Evolutionary conservation across 2,113 vertebrate species (phyloP), one percentile per base, ranked within the genome.

Genomic region (Stigmatopora argus): DNA sequence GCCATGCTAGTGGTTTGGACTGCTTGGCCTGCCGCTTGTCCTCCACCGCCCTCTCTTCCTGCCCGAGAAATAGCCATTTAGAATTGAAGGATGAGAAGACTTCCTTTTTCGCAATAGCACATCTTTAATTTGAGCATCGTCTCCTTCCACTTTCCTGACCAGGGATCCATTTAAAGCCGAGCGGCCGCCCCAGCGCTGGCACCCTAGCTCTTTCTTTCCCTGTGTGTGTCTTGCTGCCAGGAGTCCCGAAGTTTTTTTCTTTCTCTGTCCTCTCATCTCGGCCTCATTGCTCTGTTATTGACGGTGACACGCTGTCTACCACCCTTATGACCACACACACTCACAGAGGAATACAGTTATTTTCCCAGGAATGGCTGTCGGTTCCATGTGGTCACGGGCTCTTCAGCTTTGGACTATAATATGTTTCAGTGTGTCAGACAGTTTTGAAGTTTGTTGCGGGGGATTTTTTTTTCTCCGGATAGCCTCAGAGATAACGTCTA

Each of bases 71-170:
- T 76, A 82, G 77, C 80, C 79, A 18, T 81, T 82, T 78, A 74
- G 72, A 78, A 83, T 75, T 75, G 68, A 82, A 72, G 81, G 84
- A 87, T 86, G 80, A 88, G 86, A 89, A 82, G 84, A 88, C 86
- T 91, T 90, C 89, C 89, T 90, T 85, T 85, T 82, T 73, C 75
- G 80, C 67, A 66, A 86, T 75, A 82, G 88, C 86, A 87, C 85
- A 78, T 91, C 90, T 92, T 89, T 92, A 91, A 92, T 92, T 91
- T 91, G 81, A 83, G 75, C 77, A 80, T 88, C 75, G 72, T 86
- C 79, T 88, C 85, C 83, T 87, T 90, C 90, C 89, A 89, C 86
- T 90, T 88, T 88, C 83, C 84, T 79, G 80, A 91, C 87, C 90
- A 88, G 79, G 88, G 87, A 89, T 86, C 81, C 85, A 85, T 86